Percentiles rank a stretch among this genome's conserved stretches.
These are phyloP conservation scores for Acipenser oxyrinchus DNA, from an alignment of 2,797 vertebrate species.

Conservation along the genomic window DNA sequence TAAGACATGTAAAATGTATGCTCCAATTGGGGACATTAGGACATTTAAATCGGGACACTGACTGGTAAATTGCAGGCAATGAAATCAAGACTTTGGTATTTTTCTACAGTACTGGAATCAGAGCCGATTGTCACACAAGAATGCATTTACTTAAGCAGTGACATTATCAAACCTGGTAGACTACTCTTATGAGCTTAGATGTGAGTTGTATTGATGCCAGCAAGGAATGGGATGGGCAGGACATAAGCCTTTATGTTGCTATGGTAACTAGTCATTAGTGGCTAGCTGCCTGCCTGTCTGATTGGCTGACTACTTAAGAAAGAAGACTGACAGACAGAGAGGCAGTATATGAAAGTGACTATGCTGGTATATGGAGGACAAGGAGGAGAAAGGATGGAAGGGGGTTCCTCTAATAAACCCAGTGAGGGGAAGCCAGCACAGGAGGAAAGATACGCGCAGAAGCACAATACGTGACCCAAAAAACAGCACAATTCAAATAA, in stretches of 20 bases:
- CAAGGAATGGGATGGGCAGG: not conserved
- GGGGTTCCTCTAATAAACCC: no score
- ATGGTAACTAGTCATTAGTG: slow-evolving; percentile 47
- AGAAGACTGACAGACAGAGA: slow-evolving; percentile 26
- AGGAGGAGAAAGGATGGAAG: no score
- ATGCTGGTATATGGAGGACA: no score
- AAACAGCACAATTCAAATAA: no score
- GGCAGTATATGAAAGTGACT: no score
- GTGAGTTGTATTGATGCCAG: not conserved
- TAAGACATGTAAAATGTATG: no score
- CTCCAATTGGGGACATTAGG: not conserved
- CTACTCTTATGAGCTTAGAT: slow-evolving; percentile 27
- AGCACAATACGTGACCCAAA: no score
- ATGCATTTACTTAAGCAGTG: slow-evolving; percentile 28
- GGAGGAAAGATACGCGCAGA: no score
- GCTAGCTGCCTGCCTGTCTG: slow-evolving; percentile 3
- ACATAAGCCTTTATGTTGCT: slow-evolving; percentile 49
- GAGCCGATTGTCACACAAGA: slow-evolving; percentile 29
- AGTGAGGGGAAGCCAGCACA: no score
- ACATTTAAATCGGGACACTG: not conserved
- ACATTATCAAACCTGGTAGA: slow-evolving; percentile 9
- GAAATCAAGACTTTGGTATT: no score
- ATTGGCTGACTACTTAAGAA: slow-evolving; percentile 45
- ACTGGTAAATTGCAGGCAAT: not conserved
- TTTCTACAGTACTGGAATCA: no score